These are phyloP conservation scores for Theristicus caerulescens DNA, from an alignment of 2,113 vertebrate species.

Conservation along the genomic window DNA sequence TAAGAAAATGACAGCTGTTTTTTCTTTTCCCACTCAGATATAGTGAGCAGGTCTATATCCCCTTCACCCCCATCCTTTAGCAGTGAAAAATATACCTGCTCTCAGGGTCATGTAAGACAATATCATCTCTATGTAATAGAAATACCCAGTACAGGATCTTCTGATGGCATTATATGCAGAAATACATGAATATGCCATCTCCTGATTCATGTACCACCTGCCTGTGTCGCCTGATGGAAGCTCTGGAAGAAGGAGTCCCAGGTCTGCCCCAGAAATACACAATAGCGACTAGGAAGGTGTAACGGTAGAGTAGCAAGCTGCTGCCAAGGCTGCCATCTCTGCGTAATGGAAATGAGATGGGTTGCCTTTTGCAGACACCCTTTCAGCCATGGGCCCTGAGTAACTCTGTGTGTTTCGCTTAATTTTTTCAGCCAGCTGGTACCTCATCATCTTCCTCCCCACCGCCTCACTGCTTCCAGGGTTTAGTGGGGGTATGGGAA, in stretches of 20 bases:
- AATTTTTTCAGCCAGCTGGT: background rate
- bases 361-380: background rate
- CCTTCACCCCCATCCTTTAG: rapidly evolving
- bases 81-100: background rate
- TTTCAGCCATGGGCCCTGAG: background rate
- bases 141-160: background rate
- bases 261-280: background rate
- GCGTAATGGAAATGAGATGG: background rate
- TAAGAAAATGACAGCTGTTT: background rate
- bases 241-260: background rate
- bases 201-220: background rate
- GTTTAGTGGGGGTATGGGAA: background rate
- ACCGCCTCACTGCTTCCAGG: background rate
- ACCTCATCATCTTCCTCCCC: background rate
- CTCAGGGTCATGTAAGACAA: background rate
- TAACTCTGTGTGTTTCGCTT: background rate
- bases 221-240: background rate
- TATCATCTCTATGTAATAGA: background rate
- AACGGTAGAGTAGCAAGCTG: background rate
- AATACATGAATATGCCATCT: background rate
- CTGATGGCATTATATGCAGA: background rate
- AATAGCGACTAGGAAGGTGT: background rate
- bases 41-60: background rate
- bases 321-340: background rate
- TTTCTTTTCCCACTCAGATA: background rate